Base-by-base conservation (phyloP, 1,140 invertebrate genomes). In the Brachionus calyciflorus region DNA sequence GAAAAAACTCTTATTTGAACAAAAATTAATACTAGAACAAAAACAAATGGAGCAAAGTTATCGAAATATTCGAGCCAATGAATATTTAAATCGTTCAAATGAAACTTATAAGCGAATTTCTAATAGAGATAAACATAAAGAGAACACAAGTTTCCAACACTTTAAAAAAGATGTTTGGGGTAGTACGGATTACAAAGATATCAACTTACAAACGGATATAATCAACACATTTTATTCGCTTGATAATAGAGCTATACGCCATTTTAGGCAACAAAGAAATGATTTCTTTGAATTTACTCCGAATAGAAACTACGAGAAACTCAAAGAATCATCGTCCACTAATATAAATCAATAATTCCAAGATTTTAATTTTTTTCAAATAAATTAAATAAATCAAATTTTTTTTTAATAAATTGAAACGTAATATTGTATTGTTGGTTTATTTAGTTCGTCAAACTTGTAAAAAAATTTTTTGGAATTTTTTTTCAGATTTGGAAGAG, bases 1-100 rank as follows among this genome's bases (percentile, higher is more conserved):
- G 21, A 73, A 73, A 41, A 49, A 30, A 19, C 51, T 73, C 19
- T 21, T 73, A 9, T 73, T 73, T 73, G 69, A 73, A 24, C 69
- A 73, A 73, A 73, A 73, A 41, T n/a, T 51, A 41, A 9, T 55
- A 9, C 5, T 65, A 9, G 60, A 73, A 5, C 46, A 73, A 73
- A 73, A 73, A 40, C 28, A 73, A 51, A 1, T 73, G 12, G 69
- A 73, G 26, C n/a, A 51, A 55, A 73, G 33, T 9, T 40, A 33
- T 1, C 26, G 69, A 5, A 24, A 24, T 19, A 51, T 53, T 2
- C 14, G 37, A 73, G 19, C 69, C 14, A 51, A 51, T 28, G 69
- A 55, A 17, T 19, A 26, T 7, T 24, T 51, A 0, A 24, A n/a
- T 7, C 24, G 14, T 19, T 73, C 69, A 14, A 49, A 40, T 53